Percentiles rank a stretch among this genome's conserved stretches.
phyloP scores from a whole-genome alignment of 2,888 invertebrate species.

The Eustalomyia histrio region DNA sequence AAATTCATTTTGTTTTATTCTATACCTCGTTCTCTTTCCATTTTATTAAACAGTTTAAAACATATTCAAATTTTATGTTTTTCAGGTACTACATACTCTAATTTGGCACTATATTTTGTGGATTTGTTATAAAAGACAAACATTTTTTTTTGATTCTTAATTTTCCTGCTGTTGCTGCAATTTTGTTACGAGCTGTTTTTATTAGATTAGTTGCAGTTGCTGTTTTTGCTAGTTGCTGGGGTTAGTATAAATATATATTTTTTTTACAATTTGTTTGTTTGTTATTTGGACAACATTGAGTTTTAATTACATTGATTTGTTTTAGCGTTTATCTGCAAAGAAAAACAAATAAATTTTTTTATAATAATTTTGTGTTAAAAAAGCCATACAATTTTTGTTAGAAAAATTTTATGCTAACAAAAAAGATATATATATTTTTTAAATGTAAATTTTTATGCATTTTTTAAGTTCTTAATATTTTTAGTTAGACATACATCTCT shows the following conservation, averaged over 20 bases:
- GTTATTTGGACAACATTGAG: constrained; percentile 55
- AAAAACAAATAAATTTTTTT: constrained; percentile 46
- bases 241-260: constrained; percentile 16
- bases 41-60: not conserved
- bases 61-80: constrained; percentile 38
- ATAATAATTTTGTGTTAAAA: constrained; percentile 32
- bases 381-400: constrained; percentile 27
- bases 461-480: not conserved
- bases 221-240: constrained; percentile 28
- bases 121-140: constrained; percentile 43
- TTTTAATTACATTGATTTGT: constrained; percentile 59
- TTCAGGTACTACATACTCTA: constrained; percentile 60
- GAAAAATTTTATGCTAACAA: not conserved
- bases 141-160: constrained; percentile 42
- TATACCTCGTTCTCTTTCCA: constrained; percentile 28
- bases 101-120: constrained; percentile 60
- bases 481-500: not conserved
- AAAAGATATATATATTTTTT: no score
- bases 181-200: constrained; percentile 21
- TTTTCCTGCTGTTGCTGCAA: not conserved
- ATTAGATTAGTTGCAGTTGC: constrained; percentile 38
- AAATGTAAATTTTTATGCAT: no score
- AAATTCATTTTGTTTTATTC: constrained; percentile 19
- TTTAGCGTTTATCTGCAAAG: constrained; percentile 62
- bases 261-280: constrained; percentile 56